Evolutionary conservation across 2,113 vertebrate species (phyloP).

Genomic region (Platysternon megacephalum): DNA sequence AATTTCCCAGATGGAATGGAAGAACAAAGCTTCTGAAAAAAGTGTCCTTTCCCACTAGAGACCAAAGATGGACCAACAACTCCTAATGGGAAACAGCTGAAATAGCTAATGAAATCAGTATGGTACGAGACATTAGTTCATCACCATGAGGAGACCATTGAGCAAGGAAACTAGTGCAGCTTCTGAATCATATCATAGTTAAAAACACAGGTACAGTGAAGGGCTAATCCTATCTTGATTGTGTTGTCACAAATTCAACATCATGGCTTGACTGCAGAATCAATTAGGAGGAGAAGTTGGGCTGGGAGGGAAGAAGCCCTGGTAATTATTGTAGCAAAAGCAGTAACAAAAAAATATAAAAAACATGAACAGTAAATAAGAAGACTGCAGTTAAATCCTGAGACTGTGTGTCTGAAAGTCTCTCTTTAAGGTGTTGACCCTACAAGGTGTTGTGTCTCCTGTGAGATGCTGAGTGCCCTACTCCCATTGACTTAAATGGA

Average conservation of each 20-base stretch:
- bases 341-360: neutral
- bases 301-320: slow-evolving; percentile 47
- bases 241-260: neutral
- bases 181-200: neutral
- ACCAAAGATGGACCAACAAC: slow-evolving; percentile 22
- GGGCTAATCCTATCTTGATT: neutral
- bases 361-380: neutral
- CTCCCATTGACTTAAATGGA: neutral
- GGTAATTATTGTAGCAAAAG: neutral
- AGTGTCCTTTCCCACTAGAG: neutral
- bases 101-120: slow-evolving; percentile 20
- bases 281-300: slow-evolving; percentile 17
- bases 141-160: neutral
- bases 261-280: neutral
- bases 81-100: neutral
- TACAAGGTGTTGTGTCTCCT: neutral
- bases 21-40: slow-evolving; percentile 22
- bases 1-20: slow-evolving; percentile 5
- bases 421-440: slow-evolving; percentile 22
- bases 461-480: neutral
- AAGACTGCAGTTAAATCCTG: neutral
- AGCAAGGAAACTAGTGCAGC: neutral
- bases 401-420: neutral
- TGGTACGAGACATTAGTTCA: slow-evolving; percentile 27
- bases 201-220: neutral